Percentiles rank a stretch among this genome's conserved stretches.
phyloP scores from a whole-genome alignment of 1,140 invertebrate genomes.

The Eurosta solidaginis region DNA sequence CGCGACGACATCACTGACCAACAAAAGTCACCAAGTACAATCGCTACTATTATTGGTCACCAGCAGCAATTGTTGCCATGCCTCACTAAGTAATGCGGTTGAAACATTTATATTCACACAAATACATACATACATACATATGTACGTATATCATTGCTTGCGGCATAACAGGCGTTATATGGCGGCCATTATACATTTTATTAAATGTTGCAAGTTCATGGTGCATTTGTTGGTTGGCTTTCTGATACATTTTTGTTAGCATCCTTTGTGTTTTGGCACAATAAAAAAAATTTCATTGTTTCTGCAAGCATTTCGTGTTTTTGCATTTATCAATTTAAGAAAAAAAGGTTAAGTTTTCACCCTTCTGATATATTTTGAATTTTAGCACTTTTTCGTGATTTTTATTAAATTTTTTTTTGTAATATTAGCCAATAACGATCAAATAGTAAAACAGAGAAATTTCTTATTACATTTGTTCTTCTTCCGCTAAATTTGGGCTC shows the following conservation, averaged over 20 bases:
- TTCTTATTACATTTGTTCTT: too few species aligned
- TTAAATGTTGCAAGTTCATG: constrained; percentile 8
- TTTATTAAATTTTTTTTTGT: too few species aligned
- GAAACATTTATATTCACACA: too few species aligned
- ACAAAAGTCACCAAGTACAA: neutral
- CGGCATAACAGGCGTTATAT: neutral
- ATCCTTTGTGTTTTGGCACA: neutral
- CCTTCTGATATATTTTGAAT: too few species aligned
- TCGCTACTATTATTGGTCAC: neutral
- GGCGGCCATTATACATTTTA: neutral
- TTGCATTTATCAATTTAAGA: too few species aligned
- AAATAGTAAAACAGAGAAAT: too few species aligned
- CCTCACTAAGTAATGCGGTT: constrained; percentile 3
- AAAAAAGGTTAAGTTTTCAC: too few species aligned
- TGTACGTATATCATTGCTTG: neutral
- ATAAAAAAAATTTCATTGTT: too few species aligned
- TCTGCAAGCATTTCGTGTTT: too few species aligned
- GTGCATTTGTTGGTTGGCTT: neutral
- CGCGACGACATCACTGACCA: constrained; percentile 15
- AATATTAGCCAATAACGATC: too few species aligned
- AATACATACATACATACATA: neutral
- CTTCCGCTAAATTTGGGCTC: too few species aligned
- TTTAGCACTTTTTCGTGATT: too few species aligned
- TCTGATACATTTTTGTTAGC: neutral
- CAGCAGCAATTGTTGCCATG: neutral